Evolutionary conservation across 1,140 invertebrate species (phyloP).

Genomic region (Cydia splendana): DNA sequence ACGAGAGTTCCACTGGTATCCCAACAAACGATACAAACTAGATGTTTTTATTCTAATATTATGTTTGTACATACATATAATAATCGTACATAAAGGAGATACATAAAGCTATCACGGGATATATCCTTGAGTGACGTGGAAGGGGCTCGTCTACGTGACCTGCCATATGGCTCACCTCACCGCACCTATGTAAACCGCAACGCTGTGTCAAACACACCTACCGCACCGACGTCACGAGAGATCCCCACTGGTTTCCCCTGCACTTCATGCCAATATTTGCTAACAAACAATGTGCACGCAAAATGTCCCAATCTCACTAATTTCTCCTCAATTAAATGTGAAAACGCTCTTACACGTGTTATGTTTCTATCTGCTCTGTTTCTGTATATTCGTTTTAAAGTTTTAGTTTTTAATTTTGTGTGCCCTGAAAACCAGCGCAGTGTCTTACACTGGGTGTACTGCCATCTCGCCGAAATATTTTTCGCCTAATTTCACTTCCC

Average conservation of each 20-base stretch:
- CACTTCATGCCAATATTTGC: neutral
- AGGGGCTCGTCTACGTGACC: conserved; percentile 12
- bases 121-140: neutral
- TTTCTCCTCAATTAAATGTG: too few species aligned
- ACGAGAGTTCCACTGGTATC: neutral
- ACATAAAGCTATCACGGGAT: neutral
- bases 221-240: neutral
- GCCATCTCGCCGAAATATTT: too few species aligned
- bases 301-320: too few species aligned
- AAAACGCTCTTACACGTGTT: too few species aligned
- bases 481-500: too few species aligned
- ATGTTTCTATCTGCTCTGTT: too few species aligned
- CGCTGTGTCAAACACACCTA: conserved; percentile 1
- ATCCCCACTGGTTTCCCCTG: neutral
- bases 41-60: too few species aligned
- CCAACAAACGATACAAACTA: neutral
- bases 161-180: neutral
- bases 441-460: too few species aligned
- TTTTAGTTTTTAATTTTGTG: too few species aligned
- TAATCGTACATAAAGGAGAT: neutral
- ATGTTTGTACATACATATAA: too few species aligned
- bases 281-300: neutral
- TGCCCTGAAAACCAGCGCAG: too few species aligned
- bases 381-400: too few species aligned
- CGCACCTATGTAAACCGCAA: neutral